Percentiles rank a stretch among this genome's conserved stretches.
These are phyloP conservation scores for Periphyllus acericola DNA, from an alignment of 2,888 invertebrate genomes.

Conservation along the genomic window DNA sequence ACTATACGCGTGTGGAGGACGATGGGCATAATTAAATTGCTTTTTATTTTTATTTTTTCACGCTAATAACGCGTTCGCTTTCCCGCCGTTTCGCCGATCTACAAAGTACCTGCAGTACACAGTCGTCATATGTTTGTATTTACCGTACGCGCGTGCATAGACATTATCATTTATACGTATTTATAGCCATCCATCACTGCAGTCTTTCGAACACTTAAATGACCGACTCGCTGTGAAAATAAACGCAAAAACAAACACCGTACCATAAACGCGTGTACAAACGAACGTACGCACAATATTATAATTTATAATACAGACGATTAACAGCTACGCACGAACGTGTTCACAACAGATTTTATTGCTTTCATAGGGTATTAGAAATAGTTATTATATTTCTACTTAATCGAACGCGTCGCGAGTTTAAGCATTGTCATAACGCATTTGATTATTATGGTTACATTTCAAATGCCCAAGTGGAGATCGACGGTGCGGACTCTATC, in stretches of 20 bases:
- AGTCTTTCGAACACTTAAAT: neutral
- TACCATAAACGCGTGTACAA: neutral
- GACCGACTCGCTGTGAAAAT: neutral
- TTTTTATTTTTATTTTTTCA: neutral
- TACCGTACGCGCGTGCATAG: no score
- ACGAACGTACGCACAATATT: neutral
- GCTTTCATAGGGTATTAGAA: neutral
- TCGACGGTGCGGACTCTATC: neutral
- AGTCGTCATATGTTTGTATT: no score
- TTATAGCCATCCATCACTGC: no score
- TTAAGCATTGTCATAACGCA: no score
- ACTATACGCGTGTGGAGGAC: neutral
- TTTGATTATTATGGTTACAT: neutral
- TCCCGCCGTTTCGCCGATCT: neutral
- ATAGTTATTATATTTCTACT: neutral
- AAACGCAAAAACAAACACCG: neutral
- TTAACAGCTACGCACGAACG: no score
- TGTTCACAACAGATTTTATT: neutral
- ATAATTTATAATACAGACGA: neutral
- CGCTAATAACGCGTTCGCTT: neutral
- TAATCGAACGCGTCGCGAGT: neutral
- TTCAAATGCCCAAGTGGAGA: neutral
- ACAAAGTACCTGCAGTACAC: no score
- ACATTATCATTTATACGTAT: no score
- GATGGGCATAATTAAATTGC: conserved; percentile 20